Base-by-base conservation (phyloP, 2,113 vertebrate genomes). In the Xenus cinereus region DNA sequence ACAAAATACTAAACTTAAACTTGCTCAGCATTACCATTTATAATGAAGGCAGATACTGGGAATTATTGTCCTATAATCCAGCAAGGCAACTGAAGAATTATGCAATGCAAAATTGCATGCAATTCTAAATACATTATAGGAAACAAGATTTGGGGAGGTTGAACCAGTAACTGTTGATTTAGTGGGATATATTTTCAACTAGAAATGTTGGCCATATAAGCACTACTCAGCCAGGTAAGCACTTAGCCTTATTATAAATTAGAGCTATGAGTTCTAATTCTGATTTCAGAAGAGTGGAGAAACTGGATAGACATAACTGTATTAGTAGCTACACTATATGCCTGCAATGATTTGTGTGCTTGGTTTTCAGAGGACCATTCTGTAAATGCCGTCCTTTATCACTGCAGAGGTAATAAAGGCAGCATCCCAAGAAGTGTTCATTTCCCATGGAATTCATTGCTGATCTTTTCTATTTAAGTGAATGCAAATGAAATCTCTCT, bases 401-500 rank as follows among this genome's bases (percentile, higher is more conserved):
- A 67, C 63, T 86, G 32, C 22, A 33, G 80, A 78, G 53, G 82
- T 76, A 87, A 86, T 66, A 67, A 92, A 94, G 76, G 41, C 62
- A 84, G 76, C 81, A 94, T 95, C 62, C 43, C 59, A 73, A 93
- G 63, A 80, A 94, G 57, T 35, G 41, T 79, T 84, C n/a, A 26
- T 89, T 91, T 96, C 75, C 1, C 2, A 39, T 80, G 60, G 77
- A 87, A 89, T 56, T 94, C 73, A 45, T n/a, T 73, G 82, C 82
- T 92, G 86, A 77, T 88, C 51, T 94, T 83, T 53, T 94, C 80
- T 86, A 3, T 86, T 91, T 93, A 92, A 90, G 90, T 72, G 41
- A 84, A 95, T 83, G 35, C 95, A 97, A 97, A 97, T 95, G 66
- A 72, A 87, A 90, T 23, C 43, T 84, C 77, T 63, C 43, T 72